Base-by-base conservation (phyloP, 1,140 invertebrate genomes). In the Bradysia coprophila region DNA sequence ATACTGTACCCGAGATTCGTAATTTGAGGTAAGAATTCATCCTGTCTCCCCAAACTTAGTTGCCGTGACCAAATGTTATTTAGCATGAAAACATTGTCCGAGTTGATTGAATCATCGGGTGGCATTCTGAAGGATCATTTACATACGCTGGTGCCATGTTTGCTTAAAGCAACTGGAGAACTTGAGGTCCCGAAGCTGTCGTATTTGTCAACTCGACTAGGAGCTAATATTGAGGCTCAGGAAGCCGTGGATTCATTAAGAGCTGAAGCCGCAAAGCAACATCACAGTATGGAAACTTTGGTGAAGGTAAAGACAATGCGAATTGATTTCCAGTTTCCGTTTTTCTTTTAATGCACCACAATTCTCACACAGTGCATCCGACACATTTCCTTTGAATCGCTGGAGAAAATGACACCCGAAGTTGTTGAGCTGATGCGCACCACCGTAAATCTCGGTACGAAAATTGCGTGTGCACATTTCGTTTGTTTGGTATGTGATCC, bases 241-340 rank as follows among this genome's bases (percentile, higher is more conserved):
- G 81, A 90, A 48, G 65, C 73, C 33, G 66, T 91, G 0, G 87
- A 91, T 56, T 75, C 69, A 48, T 68, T 78, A 22, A 65, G 86
- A 39, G 79, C 86, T 21, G 75, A 73, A 43, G 75, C 76, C 15
- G 82, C 83, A 0, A 82, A 81, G 51, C 75, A 73, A 21, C 84
- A 90, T 54, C 81, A 88, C 43, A 87, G 87, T 48, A 88, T 83
- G 47, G 84, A 91, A 53, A 88, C 86, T 2, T 75, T 93, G 19
- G 76, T 82, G 28, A 80, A 81, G 64, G 81, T 81, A 62, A n/a
- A 49, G 52, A 50, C 38, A 31, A 20, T 47, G 22, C n/a, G n/a
- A n/a, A n/a, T n/a, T 10, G 10, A 9, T n/a, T 10, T 10, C n/a
- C 11, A 10, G 31, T 32, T 32, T 32, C 31, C n/a, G 10, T 32